Base-by-base conservation (phyloP, 2,797 vertebrate genomes). In the Ctenochaetus hawaiiensis region DNA sequence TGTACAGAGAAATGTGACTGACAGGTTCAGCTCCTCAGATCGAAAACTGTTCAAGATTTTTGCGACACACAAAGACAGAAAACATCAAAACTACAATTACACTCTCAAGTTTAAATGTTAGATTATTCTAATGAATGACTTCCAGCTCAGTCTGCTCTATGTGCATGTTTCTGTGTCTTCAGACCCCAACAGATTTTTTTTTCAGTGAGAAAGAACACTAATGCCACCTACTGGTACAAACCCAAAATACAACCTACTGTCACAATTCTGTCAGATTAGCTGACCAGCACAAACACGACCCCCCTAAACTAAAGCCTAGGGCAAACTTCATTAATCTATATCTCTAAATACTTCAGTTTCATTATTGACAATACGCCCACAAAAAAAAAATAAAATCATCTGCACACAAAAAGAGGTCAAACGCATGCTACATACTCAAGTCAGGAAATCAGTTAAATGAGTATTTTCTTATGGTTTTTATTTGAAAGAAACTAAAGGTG, bases 191-290 rank as follows among this genome's bases (percentile, higher is more conserved):
- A 5, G 5, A 6, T 8, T 45, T 20, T 20, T 47, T 37, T 18
- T 34, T 1, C 58, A 13, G 16, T 70, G 75, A 63, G 37, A 72
- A 93, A 89, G 89, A 89, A 49, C 93, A 89, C 87, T 80, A 94
- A 94, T 94, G 95, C 96, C 97, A 95, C 91, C 97, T 96, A 93
- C 86, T 95, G 97, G 90, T 52, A 60, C 1, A 22, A 43, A 0
- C 41, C 14, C 57, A 62, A 30, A 76, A 77, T 34, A 63, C 52
- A 80, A 20, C 9, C 8, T 4, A 18, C 8, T 17, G 10, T n/a
- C 41, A 51, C 49, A 26, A 26, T 16, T 30, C 0, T 9, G 2
- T 47, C 1, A 37, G 45, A 30, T 49, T 37, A 10, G 54, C 16
- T 45, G 45, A 44, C 8, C 3, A 7, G 6, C 26, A 13, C n/a